These are phyloP conservation scores for Thera obeliscata DNA, from an alignment of 2,888 invertebrate genomes.

Conservation along the genomic window DNA sequence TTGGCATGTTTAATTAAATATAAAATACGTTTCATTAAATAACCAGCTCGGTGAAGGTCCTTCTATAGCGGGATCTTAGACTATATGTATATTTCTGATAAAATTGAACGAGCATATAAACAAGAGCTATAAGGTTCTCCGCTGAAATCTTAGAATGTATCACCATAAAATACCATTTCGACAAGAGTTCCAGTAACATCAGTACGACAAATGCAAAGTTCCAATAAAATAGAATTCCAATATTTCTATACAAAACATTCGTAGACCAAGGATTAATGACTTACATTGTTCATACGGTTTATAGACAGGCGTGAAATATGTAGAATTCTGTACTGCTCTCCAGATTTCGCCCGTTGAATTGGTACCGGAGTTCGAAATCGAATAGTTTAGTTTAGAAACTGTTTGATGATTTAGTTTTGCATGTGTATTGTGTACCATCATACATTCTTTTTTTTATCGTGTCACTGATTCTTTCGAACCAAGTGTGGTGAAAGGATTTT, in stretches of 20 bases:
- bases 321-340: background rate
- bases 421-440: too few relatives aligned
- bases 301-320: background rate
- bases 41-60: too few relatives aligned
- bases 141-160: background rate
- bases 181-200: background rate
- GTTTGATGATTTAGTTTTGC: too few relatives aligned
- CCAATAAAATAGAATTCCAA: background rate
- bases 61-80: too few relatives aligned
- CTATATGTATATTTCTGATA: slow-evolving; percentile 20
- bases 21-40: too few relatives aligned
- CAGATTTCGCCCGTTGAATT: background rate
- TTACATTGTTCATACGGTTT: slow-evolving; percentile 4
- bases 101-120: background rate
- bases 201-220: background rate
- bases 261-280: background rate
- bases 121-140: background rate
- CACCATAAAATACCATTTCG: background rate
- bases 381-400: too few relatives aligned
- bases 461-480: too few relatives aligned
- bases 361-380: too few relatives aligned
- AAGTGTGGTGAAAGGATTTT: too few relatives aligned
- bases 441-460: too few relatives aligned
- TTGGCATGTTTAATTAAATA: too few relatives aligned
- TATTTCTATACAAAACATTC: background rate